Percentiles rank a stretch among this genome's conserved stretches.
Evolutionary conservation across 2,797 vertebrate genomes (phyloP).

Genomic region (Phalloptychus januarius): DNA sequence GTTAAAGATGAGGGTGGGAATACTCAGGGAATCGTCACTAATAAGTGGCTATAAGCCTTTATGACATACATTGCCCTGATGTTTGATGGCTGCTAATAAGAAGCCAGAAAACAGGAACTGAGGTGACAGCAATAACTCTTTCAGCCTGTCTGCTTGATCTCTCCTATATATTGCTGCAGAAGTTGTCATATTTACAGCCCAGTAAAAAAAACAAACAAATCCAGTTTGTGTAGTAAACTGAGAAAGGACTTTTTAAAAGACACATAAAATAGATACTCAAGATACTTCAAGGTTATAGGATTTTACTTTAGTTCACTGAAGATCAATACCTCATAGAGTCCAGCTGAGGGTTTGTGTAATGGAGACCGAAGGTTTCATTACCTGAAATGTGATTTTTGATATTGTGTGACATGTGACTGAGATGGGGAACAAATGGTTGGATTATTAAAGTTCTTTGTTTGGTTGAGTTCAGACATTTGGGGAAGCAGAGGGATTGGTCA

Average conservation of each 20-base stretch:
- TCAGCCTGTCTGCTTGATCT: not conserved
- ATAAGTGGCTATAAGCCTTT: slow-evolving; percentile 30
- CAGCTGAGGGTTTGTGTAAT: not conserved
- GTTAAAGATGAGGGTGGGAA: not conserved
- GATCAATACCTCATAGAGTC: not conserved
- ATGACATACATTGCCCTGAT: not conserved
- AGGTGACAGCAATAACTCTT: not conserved
- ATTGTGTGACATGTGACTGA: not conserved
- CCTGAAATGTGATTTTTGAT: not conserved
- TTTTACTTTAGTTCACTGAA: slow-evolving; percentile 1
- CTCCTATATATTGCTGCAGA: not conserved
- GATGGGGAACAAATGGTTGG: not conserved
- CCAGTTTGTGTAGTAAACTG: not conserved
- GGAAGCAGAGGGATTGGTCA: not conserved
- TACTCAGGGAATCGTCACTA: slow-evolving; percentile 18
- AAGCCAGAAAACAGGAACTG: slow-evolving; percentile 37
- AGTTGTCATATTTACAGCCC: not conserved
- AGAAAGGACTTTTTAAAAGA: too few species aligned
- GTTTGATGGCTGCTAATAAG: slow-evolving; percentile 34
- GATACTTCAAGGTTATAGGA: not conserved
- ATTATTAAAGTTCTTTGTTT: not conserved
- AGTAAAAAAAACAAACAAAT: not conserved
- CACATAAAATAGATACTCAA: not conserved
- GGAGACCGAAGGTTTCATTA: not conserved
- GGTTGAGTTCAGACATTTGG: not conserved